Percentiles rank a stretch among this genome's conserved stretches.
Conservation (phyloP, 1,140 invertebrate species). For the Drosophila elegans region DNA sequence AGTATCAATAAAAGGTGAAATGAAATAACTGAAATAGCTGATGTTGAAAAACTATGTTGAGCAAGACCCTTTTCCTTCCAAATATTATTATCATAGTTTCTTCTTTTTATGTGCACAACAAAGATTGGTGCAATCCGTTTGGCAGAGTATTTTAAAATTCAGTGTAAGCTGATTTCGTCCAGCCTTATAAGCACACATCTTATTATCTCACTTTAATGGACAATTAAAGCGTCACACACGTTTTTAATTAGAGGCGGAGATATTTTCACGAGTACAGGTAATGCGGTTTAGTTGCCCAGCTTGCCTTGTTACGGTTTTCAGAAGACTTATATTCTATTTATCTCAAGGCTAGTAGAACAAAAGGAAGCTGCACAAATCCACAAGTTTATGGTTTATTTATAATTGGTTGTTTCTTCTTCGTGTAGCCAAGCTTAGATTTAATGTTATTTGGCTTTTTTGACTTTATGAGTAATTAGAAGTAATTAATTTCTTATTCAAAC, state of each 20-base stretch:
- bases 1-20: background rate
- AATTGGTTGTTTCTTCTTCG: background rate
- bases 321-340: slow-evolving; percentile 22
- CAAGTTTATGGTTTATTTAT: too few species aligned
- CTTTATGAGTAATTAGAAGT: background rate
- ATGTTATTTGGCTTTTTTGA: background rate
- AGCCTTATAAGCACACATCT: slow-evolving; percentile 14
- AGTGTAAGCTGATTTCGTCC: background rate
- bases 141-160: slow-evolving; percentile 2
- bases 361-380: slow-evolving; percentile 22
- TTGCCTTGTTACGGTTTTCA: slow-evolving; percentile 43
- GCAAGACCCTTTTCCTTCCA: too few species aligned
- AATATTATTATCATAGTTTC: too few species aligned
- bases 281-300: background rate
- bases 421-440: background rate
- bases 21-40: too few species aligned
- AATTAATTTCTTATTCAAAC: slow-evolving; percentile 9
- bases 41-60: too few species aligned
- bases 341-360: slow-evolving; percentile 17
- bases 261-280: slow-evolving; percentile 11
- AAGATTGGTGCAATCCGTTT: background rate
- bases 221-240: slow-evolving; percentile 28
- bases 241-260: slow-evolving; percentile 29
- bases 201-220: slow-evolving; percentile 22
- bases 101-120: too few species aligned